A percentile compares a stretch with the other conserved stretches of the same genome.
phyloP scores from a whole-genome alignment of 2,888 invertebrate genomes.

The Ophion ellenae region DNA sequence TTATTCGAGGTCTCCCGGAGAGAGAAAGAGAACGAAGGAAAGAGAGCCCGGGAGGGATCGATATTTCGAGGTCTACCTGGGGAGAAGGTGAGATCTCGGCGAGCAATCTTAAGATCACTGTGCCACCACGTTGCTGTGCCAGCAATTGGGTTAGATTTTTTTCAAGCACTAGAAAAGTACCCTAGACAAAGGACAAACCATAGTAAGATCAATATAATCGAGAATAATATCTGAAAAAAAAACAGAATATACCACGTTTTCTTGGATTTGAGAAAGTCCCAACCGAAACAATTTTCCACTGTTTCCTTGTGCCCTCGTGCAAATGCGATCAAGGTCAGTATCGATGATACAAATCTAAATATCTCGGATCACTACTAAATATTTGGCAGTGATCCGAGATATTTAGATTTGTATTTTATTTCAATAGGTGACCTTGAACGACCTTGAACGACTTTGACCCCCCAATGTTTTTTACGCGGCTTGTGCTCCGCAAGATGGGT shows the following conservation, averaged over 20 bases:
- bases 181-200: background rate
- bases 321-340: no score
- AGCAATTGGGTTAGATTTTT: background rate
- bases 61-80: slow-evolving; percentile 44
- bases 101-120: slow-evolving; percentile 39
- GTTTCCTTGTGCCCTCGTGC: no score
- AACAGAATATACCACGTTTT: background rate
- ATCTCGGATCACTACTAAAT: no score
- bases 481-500: no score
- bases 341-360: no score
- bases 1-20: slow-evolving; percentile 47
- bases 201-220: background rate
- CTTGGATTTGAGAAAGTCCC: background rate
- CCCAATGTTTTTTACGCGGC: no score
- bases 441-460: no score
- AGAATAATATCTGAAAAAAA: background rate
- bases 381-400: no score
- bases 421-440: no score
- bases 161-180: background rate
- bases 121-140: slow-evolving; percentile 9
- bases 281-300: no score
- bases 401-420: no score
- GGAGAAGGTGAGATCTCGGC: slow-evolving; percentile 31
- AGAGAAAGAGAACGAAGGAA: slow-evolving; percentile 8
- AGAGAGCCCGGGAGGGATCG: slow-evolving; percentile 38